Evolutionary conservation across 1,140 invertebrate species (phyloP), one percentile per base, ranked within the genome.

Genomic region (Megalopta genalis): DNA sequence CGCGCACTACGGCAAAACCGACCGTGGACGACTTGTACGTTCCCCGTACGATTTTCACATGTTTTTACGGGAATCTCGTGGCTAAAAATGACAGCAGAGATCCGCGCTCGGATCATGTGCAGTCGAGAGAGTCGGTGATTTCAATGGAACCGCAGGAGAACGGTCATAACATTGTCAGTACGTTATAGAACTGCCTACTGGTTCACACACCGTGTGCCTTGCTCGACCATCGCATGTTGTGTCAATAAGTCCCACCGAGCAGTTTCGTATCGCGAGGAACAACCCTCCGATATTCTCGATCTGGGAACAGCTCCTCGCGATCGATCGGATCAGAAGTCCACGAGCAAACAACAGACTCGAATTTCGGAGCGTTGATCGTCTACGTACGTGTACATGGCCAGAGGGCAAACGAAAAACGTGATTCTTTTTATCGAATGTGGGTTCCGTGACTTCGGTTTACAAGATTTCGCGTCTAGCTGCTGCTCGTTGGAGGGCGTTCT

Each of bases 401-500:
- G 46, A 42, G 65, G 42, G 27, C 52, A 60, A 75, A n/a, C 54
- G 32, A 77, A 65, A 77, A 74, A 82, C 69, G 49, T 73, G 72
- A 77, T 66, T 78, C 66, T 57, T 65, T 81, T 77, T 76, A 85
- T 86, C 80, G 73, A 69, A 80, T 78, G 76, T 14, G 42, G 10
- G 42, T 67, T 77, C 83, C 77, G 80, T 69, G 72, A 75, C 72
- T 79, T 86, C 70, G 81, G 81, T 86, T 86, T 86, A 73, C 79
- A 78, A 52, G 77, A 84, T 85, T 81, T 86, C 82, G 86, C 84
- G 86, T 88, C 84, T 88, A 84, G 86, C 81, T 52, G 18, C 42
- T 81, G 77, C 74, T 87, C 78, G 81, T 80, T 77, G 78, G 84
- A 88, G 87, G 87, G 88, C 88, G 89, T 90, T 90, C 85, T 89